phyloP scores from a whole-genome alignment of 2,797 vertebrate species.

The Vultur gryphus region DNA sequence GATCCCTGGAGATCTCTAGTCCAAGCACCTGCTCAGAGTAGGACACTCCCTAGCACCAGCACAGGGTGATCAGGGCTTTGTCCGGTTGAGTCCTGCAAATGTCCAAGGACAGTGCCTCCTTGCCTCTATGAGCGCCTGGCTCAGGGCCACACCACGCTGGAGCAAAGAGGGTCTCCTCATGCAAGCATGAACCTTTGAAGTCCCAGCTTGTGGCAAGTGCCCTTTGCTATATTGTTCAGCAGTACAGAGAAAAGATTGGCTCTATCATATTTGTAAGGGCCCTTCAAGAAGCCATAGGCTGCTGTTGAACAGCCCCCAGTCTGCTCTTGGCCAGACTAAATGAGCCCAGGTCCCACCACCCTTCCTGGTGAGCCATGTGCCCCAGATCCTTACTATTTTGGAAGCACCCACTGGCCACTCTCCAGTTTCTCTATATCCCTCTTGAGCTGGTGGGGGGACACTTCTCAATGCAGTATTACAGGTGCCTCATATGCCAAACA shows the following conservation, averaged over 20 bases:
- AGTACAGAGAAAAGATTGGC: neutral
- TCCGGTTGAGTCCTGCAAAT: neutral
- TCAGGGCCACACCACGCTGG: neutral
- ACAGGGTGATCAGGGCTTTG: neutral
- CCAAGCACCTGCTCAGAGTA: neutral
- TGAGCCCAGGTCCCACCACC: too few species aligned
- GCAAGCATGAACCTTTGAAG: neutral
- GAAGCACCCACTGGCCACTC: neutral
- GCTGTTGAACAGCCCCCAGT: neutral
- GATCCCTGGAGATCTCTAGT: neutral
- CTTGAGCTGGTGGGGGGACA: neutral
- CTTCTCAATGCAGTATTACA: neutral
- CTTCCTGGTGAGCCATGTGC: neutral
- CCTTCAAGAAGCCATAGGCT: neutral
- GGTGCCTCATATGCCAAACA: neutral
- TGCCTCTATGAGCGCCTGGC: neutral
- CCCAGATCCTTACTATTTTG: neutral
- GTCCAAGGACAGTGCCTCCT: neutral
- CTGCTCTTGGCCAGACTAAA: neutral
- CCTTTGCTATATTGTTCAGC: neutral
- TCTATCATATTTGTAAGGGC: neutral
- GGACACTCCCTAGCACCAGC: neutral
- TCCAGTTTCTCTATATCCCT: neutral
- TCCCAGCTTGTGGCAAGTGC: neutral
- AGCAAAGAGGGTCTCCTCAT: neutral